phyloP scores from a whole-genome alignment of 1,140 invertebrate genomes.

The Ridgeia piscesae region DNA sequence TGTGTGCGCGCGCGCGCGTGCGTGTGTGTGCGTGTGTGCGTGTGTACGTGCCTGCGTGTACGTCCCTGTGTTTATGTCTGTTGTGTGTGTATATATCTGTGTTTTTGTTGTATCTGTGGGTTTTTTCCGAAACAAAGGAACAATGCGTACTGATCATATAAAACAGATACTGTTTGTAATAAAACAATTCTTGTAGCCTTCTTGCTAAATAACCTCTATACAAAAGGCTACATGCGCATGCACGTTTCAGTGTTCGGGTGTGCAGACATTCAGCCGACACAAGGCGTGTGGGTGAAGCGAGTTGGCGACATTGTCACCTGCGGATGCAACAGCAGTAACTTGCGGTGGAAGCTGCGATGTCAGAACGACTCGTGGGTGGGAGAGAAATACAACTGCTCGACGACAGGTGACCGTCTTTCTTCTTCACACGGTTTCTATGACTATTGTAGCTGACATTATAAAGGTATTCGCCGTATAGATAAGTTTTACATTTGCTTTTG shows the following conservation, averaged over 20 bases:
- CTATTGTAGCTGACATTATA: not conserved
- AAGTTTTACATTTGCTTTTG: not conserved
- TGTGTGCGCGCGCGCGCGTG: too few species aligned
- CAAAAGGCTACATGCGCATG: not conserved
- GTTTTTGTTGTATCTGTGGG: too few species aligned
- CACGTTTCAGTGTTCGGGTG: not conserved
- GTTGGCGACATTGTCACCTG: not conserved
- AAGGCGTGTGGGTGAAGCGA: not conserved
- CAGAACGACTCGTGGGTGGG: not conserved
- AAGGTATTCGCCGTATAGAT: not conserved
- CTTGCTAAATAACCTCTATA: too few species aligned
- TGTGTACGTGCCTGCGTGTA: too few species aligned
- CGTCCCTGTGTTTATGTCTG: too few species aligned
- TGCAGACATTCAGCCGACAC: not conserved
- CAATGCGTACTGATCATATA: too few species aligned
- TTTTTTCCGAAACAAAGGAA: too few species aligned
- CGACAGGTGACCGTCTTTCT: not conserved
- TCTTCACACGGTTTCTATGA: not conserved
- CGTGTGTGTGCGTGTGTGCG: too few species aligned
- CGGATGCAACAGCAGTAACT: not conserved
- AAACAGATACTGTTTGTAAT: too few species aligned
- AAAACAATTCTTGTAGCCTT: too few species aligned
- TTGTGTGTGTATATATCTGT: too few species aligned
- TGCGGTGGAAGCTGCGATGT: conserved; percentile 10
- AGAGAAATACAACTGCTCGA: not conserved